Base-by-base conservation (phyloP, 2,797 vertebrate genomes). In the Lutjanus argentimaculatus region DNA sequence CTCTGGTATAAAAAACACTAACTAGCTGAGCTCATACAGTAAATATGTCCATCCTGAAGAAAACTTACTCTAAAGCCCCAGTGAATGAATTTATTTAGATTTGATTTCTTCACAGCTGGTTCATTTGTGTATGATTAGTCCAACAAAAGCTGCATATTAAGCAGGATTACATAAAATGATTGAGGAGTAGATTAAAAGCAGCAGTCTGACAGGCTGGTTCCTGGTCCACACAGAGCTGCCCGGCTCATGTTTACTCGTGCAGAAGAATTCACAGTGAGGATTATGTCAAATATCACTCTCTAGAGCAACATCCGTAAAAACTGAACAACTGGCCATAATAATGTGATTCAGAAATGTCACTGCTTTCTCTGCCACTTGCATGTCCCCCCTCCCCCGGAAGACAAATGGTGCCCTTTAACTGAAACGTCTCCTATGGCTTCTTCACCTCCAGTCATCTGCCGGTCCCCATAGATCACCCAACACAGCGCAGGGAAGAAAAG, bases 331-430 rank as follows among this genome's bases (percentile, higher is more conserved):
- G 55, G 42, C 56, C 74, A 49, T 52, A 75, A 68, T 57, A 73
- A 77, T 48, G 55, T 11, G 14, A 77, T 73, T 75, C 76, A 56
- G 52, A 91, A 84, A 92, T 87, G 81, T 83, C 84, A 80, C 59
- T 15, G 79, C 74, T 57, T 85, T 78, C 79, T 52, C 79, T 64
- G 53, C 16, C 64, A 57, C 69, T 82, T 61, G 42, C 21, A 19
- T 42, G 49, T 62, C n/a, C 25, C 4, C 56, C 56, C 51, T 1
- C 43, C 25, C 53, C 68, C 16, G 2, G 19, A 75, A 86, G 80
- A 87, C 67, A 84, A 89, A 82, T 8, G 62, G 11, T 85, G 87
- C 65, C 81, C 81, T 89, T 88, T 89, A 55, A 82, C 72, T 57
- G 40, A 80, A 87, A 88, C 19, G 12, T 64, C 51, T 79, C 56